A percentile compares a stretch with the other conserved stretches of the same genome.
Conservation (phyloP, 2,113 vertebrate genomes). For the Siniperca knerii region DNA sequence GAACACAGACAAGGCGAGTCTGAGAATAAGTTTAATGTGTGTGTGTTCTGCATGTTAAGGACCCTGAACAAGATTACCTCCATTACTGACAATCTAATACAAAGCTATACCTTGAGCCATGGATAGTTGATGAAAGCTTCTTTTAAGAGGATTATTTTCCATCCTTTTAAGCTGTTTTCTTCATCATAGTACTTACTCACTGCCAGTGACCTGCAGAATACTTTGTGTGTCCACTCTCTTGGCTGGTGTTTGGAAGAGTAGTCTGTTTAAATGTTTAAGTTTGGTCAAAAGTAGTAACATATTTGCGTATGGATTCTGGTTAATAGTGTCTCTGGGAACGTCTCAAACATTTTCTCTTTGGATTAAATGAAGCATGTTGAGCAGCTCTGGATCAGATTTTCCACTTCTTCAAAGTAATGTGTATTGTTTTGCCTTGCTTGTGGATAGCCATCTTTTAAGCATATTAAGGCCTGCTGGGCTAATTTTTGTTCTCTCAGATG, state of each 20-base stretch:
- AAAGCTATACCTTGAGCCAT: neutral
- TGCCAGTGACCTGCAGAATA: neutral
- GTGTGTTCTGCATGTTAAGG: neutral
- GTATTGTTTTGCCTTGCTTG: neutral
- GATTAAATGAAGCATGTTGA: constrained; percentile 28
- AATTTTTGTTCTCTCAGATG: constrained; percentile 8
- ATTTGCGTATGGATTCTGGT: neutral
- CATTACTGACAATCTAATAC: neutral
- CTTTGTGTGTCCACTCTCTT: neutral
- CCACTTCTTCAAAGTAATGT: neutral
- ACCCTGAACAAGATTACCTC: neutral
- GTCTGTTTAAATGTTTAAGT: neutral
- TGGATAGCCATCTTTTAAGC: constrained; percentile 5
- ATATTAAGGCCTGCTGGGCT: constrained; percentile 3
- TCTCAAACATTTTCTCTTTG: constrained; percentile 2
- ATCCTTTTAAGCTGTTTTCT: neutral
- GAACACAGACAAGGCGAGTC: neutral
- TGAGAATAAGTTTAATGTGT: neutral
- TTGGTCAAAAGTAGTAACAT: neutral
- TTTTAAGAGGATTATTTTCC: neutral
- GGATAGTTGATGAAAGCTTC: neutral
- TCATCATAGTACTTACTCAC: neutral
- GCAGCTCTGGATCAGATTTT: constrained; percentile 5
- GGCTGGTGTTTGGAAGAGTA: neutral
- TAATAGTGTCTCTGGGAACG: neutral